Percentiles rank a stretch among this genome's conserved stretches.
phyloP scores from a whole-genome alignment of 2,888 invertebrate species.

The Aspidapion aeneum region DNA sequence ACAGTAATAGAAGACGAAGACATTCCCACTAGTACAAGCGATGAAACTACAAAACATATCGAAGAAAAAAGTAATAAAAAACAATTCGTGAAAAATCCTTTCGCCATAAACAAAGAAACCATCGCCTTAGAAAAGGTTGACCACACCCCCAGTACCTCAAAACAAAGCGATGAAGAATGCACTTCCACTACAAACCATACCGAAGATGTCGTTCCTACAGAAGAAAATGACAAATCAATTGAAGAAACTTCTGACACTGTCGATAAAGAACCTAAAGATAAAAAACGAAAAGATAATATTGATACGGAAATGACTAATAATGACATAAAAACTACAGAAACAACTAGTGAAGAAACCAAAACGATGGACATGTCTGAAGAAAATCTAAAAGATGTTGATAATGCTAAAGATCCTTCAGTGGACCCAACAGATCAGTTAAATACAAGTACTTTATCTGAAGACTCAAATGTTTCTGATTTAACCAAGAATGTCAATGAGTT shows the following conservation, averaged over 20 bases:
- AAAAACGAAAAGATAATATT: background rate
- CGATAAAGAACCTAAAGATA: background rate
- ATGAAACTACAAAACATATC: background rate
- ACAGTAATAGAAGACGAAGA: background rate
- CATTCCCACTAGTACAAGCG: background rate
- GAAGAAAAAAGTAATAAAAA: background rate
- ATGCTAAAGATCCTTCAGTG: background rate
- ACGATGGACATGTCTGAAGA: background rate
- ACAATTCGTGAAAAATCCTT: too few relatives aligned
- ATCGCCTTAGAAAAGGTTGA: background rate
- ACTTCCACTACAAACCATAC: background rate
- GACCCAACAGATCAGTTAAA: background rate
- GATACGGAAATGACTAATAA: background rate
- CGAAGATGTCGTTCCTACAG: background rate
- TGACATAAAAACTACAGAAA: too few relatives aligned
- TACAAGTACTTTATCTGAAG: background rate
- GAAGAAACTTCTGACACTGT: background rate
- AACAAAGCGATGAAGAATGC: background rate
- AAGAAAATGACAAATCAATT: background rate
- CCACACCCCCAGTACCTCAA: too few relatives aligned
- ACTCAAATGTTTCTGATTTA: background rate
- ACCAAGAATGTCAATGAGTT: background rate
- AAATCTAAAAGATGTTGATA: background rate
- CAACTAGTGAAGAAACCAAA: background rate
- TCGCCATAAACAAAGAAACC: background rate